A percentile compares a stretch with the other conserved stretches of the same genome.
Evolutionary conservation across 2,797 vertebrate genomes (phyloP).

Genomic region (Gymnoscopelus microlampas): DNA sequence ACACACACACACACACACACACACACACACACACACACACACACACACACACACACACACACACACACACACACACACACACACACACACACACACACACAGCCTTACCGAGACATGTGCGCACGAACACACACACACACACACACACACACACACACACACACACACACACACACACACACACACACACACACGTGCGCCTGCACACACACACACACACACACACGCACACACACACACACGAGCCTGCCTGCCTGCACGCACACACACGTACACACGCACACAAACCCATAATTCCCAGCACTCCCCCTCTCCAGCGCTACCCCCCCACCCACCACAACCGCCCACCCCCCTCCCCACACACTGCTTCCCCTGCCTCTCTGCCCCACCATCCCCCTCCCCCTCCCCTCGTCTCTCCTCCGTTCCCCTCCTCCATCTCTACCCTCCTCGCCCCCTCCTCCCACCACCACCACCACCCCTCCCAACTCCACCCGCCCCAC

Average conservation of each 20-base stretch:
- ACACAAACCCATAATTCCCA: slow-evolving; percentile 74
- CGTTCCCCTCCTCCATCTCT: slow-evolving; percentile 42
- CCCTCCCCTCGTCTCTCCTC: slow-evolving; percentile 31
- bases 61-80: slow-evolving; percentile 3
- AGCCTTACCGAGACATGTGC: background rate
- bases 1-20: slow-evolving; percentile 19
- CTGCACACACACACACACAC: background rate
- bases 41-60: background rate
- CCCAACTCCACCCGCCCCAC: background rate
- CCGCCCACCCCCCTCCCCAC: background rate
- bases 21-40: slow-evolving; percentile 49
- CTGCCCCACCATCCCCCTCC: slow-evolving; percentile 54
- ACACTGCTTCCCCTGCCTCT: slow-evolving; percentile 22
- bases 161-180: slow-evolving; percentile 25
- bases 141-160: background rate
- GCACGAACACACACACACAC: slow-evolving; percentile 2
- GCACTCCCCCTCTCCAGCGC: slow-evolving; percentile 36
- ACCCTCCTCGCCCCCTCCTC: slow-evolving; percentile 12
- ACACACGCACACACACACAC: background rate
- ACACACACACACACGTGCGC: slow-evolving; percentile 48
- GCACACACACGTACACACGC: slow-evolving; percentile 36
- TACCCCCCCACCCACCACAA: background rate
- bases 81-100: slow-evolving; percentile 12
- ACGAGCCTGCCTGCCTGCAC: slow-evolving; percentile 21
- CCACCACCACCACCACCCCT: background rate